Evolutionary conservation across 2,797 vertebrate genomes (phyloP), one percentile per base, ranked within the genome.

Genomic region (Denticeps clupeoides): DNA sequence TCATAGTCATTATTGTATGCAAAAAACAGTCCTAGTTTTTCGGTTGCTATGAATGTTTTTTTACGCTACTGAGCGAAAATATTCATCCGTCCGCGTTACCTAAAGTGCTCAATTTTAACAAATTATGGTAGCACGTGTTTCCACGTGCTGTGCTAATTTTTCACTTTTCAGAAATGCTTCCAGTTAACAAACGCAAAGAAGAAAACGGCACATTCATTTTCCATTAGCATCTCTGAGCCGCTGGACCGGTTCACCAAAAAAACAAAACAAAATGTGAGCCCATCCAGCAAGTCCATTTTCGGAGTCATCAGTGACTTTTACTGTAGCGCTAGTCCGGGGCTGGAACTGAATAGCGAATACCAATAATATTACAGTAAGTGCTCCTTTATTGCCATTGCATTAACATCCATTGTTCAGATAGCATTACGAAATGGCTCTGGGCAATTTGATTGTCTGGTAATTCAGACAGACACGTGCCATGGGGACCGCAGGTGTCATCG

Each of bases 351-450:
- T 46, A 28, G 57, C 51, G 60, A 66, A 66, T 57, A 62, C 55
- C 55, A 63, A 62, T 49, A 52, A 52, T 49, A 63, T 57, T 59
- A 63, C 33, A 26, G 49, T 58, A 64, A 66, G 60, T 64, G 65
- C 61, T 64, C 38, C 43, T 58, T 58, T 60, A 57, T 55, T 56
- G 57, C 51, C 40, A 41, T 46, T 54, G 44, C 61, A 64, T 64
- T 71, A 64, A 56, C 48, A 49, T 59, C 43, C 50, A 63, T 55
- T 64, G 61, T 64, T 66, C 59, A 55, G 53, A 57, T 45, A 51
- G 43, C 58, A 50, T 60, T 45, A 35, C 45, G 37, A 62, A 60
- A 64, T 55, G 50, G 59, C 59, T 53, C 53, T 56, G 27, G 7
- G 58, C 53, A 49, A 45, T 62, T 62, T 60, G 13, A 26, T 44